Evolutionary conservation across 2,797 vertebrate genomes (phyloP).

Genomic region (Danionella dracula): DNA sequence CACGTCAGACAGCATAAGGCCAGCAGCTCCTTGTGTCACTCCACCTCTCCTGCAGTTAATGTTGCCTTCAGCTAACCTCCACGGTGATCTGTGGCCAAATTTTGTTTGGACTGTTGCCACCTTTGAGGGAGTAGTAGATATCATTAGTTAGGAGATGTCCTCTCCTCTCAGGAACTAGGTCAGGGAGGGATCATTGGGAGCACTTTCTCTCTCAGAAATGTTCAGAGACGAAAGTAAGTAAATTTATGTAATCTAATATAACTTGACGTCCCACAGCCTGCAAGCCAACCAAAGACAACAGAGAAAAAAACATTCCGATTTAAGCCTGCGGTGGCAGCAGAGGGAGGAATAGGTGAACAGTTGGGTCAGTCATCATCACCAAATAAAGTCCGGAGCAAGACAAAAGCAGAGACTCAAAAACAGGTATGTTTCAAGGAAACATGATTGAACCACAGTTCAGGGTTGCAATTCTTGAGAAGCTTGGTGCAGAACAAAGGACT

Average conservation of each 20-base stretch:
- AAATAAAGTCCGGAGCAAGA: constrained; percentile 29
- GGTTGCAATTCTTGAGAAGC: background rate
- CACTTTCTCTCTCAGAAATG: constrained; percentile 9
- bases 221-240: constrained; percentile 11
- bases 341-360: constrained; percentile 36
- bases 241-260: constrained; percentile 25
- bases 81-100: constrained; percentile 54
- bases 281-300: constrained; percentile 23
- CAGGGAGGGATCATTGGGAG: constrained; percentile 35
- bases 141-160: constrained; percentile 51
- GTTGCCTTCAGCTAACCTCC: constrained; percentile 53
- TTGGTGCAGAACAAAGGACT: too few species aligned
- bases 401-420: constrained; percentile 5
- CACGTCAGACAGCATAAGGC: constrained; percentile 33
- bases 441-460: background rate
- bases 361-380: constrained; percentile 2
- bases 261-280: constrained; percentile 32
- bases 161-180: constrained; percentile 47
- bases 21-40: constrained; percentile 34
- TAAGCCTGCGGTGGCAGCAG: constrained; percentile 28
- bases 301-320: constrained; percentile 43
- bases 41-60: constrained; percentile 43
- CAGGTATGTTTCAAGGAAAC: background rate
- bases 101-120: constrained; percentile 56
- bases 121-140: constrained; percentile 41